These are phyloP conservation scores for Camponotus pennsylvanicus DNA, from an alignment of 1,140 invertebrate species.

Conservation along the genomic window DNA sequence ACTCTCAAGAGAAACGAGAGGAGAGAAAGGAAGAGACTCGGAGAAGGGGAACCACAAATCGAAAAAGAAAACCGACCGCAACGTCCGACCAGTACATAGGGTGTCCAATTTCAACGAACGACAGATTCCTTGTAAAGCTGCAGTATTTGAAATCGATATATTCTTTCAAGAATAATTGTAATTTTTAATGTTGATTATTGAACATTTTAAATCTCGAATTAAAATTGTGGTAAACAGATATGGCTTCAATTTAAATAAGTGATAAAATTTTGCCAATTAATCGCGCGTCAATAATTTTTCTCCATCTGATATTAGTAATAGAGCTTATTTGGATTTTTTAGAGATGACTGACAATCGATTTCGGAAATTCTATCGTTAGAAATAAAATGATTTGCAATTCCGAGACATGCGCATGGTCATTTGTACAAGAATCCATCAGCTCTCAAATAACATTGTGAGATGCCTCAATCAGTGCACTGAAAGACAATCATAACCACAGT, in stretches of 20 bases:
- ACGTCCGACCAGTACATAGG: constrained; percentile 52
- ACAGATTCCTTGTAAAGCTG: background rate
- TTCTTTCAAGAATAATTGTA: background rate
- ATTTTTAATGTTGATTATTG: background rate
- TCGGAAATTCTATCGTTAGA: background rate
- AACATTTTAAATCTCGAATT: background rate
- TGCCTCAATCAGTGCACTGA: background rate
- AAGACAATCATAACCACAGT: background rate
- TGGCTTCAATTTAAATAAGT: background rate
- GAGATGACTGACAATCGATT: no score
- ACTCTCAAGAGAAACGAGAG: constrained; percentile 47
- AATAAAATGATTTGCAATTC: background rate
- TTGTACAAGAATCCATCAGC: background rate
- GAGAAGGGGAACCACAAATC: constrained; percentile 45
- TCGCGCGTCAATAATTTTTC: no score
- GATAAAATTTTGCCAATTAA: no score
- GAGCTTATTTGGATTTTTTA: no score
- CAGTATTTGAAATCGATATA: background rate
- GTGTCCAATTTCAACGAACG: constrained; percentile 12
- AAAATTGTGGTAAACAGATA: background rate
- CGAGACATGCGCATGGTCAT: background rate
- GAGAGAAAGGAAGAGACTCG: constrained; percentile 26
- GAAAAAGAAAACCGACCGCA: constrained; percentile 69
- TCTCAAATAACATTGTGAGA: background rate
- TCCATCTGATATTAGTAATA: no score